Base-by-base conservation (phyloP, 1,140 invertebrate species). In the Eumaeus atala region DNA sequence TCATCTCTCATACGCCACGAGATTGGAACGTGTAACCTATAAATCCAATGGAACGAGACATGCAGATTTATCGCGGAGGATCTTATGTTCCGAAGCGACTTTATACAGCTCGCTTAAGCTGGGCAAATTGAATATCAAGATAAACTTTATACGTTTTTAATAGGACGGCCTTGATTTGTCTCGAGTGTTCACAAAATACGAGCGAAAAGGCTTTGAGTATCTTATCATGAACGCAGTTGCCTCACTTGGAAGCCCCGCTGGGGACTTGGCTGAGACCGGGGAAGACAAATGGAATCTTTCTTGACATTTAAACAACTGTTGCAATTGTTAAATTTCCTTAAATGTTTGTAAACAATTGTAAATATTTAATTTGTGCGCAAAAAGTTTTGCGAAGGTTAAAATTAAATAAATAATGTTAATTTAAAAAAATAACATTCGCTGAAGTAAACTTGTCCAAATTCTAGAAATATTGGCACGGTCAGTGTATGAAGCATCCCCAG, bases 211-310 rank as follows among this genome's bases (percentile, higher is more conserved):
- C 66, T 74, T 73, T 67, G 67, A 72, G 50, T 80, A 74, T 77
- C 74, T 80, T 80, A 80, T 80, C 74, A 65, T 67, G 54, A 58
- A 42, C 61, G 64, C 66, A 74, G 66, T 77, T 75, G 74, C 66
- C 66, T 77, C 70, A 64, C 65, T 76, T 69, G 68, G 66, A 76
- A 72, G 75, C 77, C 72, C 74, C 71, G 61, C 62, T 56, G 53
- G 71, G 68, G 71, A 77, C 70, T 77, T 65, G 68, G 57, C 62
- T 64, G 61, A 66, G 57, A 69, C 61, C 58, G 61, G 63, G 57
- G 70, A 75, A 62, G 74, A 77, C 72, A 75, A 77, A 79, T 72
- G 69, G 67, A 75, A 74, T 70, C 68, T 63, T 61, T 57, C 56
- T 54, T 51, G 64, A 72, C 64, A 70, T 52, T 59, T 57, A 48